Base-by-base conservation (phyloP, 2,888 invertebrate genomes). In the Halocaridina rubra region DNA sequence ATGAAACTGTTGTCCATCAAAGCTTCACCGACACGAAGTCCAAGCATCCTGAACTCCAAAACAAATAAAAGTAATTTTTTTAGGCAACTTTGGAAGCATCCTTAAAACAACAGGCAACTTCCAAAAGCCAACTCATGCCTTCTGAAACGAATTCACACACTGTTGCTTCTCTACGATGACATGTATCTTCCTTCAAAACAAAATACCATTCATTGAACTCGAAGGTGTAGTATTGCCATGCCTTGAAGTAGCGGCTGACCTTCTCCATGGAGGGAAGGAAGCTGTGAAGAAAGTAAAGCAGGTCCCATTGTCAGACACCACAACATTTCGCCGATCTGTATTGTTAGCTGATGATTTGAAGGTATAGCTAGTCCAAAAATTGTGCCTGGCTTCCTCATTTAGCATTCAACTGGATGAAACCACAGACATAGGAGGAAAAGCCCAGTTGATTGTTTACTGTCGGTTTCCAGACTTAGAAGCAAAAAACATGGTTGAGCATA, bases 131-230 rank as follows among this genome's bases (percentile, higher is more conserved):
- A 5, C 39, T 39, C n/a, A n/a, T n/a, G n/a, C n/a, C n/a, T n/a
- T n/a, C n/a, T n/a, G n/a, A n/a, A n/a, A n/a, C n/a, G n/a, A n/a
- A n/a, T n/a, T n/a, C n/a, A n/a, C n/a, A n/a, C n/a, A 5, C 69
- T 69, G 8, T n/a, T 69, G 69, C 69, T 69, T 69, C 69, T 69
- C 69, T 69, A 69, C 24, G 72, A 72, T 72, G 72, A 72, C 72
- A 72, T 39, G 39, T 19, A 72, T 33, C 39, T 10, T 72, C 22
- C 72, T 72, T 30, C 33, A 33, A 19, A 72, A 72, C 8, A 30
- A 72, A 72, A 72, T 10, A 69, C 10, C 72, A 24, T 72, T 72
- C 72, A 72, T 39, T 72, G 72, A 72, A 72, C 30, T 72, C 22
- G 72, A 72, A 72, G 39, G 22, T 30, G 72, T 72, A n/a, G 30